These are phyloP conservation scores for Spisula subtruncata DNA, from an alignment of 2,888 invertebrate genomes.

Conservation along the genomic window DNA sequence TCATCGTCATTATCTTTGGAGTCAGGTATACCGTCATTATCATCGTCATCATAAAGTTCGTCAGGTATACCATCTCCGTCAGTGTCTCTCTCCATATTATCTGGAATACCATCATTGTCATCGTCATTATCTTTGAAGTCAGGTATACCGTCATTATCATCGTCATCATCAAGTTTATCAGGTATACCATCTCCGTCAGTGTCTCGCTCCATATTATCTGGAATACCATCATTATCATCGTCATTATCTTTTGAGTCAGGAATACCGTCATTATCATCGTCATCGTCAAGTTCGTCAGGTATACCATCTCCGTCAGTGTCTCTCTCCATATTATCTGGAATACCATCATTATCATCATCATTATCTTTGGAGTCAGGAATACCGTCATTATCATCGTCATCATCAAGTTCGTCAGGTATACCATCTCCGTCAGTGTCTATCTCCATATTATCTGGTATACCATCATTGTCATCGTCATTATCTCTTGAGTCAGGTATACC, in stretches of 20 bases:
- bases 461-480: constrained; percentile 76
- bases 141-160: constrained; percentile 81
- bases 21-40: constrained; percentile 84
- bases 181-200: constrained; percentile 82
- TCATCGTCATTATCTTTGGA: constrained; percentile 79
- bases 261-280: constrained; percentile 83
- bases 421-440: constrained; percentile 79
- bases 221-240: constrained; percentile 82
- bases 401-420: constrained; percentile 80
- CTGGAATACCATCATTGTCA: constrained; percentile 78
- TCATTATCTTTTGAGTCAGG: constrained; percentile 76
- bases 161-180: constrained; percentile 74
- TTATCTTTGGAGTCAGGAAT: constrained; percentile 77
- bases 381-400: constrained; percentile 78
- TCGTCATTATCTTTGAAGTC: constrained; percentile 78
- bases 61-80: constrained; percentile 86
- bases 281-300: constrained; percentile 77
- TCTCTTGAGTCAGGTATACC: constrained; percentile 80
- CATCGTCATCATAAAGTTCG: constrained; percentile 76
- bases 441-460: constrained; percentile 78
- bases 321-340: constrained; percentile 75
- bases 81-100: constrained; percentile 74
- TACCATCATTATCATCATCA: constrained; percentile 82
- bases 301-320: constrained; percentile 80
- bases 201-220: constrained; percentile 79